Percentiles rank a stretch among this genome's conserved stretches.
phyloP scores from a whole-genome alignment of 1,140 invertebrate species.

The Polypedilum vanderplanki region DNA sequence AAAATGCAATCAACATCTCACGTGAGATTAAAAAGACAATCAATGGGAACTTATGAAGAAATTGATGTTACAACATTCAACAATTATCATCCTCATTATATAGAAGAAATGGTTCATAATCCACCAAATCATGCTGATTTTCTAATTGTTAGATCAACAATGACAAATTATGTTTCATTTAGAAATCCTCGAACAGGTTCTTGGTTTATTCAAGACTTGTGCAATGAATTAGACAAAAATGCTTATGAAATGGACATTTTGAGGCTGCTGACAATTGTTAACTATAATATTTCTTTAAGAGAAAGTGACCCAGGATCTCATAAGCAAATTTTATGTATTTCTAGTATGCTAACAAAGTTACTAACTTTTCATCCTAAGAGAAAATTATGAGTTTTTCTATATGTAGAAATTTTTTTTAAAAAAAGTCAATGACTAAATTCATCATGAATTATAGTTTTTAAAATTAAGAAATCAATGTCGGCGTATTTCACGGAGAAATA shows the following conservation, averaged over 20 bases:
- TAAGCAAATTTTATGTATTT: slow-evolving; percentile 22
- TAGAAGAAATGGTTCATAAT: not conserved
- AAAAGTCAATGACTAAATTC: not conserved
- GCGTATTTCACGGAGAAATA: not conserved
- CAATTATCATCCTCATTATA: too few relatives aligned
- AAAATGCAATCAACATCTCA: not conserved
- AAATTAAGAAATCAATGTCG: too few relatives aligned
- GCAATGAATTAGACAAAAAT: not conserved
- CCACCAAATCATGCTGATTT: not conserved
- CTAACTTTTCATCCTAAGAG: not conserved
- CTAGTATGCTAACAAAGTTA: slow-evolving; percentile 5
- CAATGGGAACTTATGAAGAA: not conserved
- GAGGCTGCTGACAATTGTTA: not conserved
- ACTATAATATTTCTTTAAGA: not conserved
- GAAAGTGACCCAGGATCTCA: not conserved
- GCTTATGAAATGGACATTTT: not conserved
- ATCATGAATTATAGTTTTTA: not conserved
- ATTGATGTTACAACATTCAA: not conserved
- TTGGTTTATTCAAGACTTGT: slow-evolving; percentile 21
- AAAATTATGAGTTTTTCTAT: not conserved
- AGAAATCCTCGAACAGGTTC: not conserved
- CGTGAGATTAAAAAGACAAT: not conserved
- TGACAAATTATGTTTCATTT: slow-evolving; percentile 21
- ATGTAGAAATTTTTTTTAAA: not conserved
- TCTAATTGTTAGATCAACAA: not conserved